Base-by-base conservation (phyloP, 1,140 invertebrate species). In the Latrodectus geometricus region DNA sequence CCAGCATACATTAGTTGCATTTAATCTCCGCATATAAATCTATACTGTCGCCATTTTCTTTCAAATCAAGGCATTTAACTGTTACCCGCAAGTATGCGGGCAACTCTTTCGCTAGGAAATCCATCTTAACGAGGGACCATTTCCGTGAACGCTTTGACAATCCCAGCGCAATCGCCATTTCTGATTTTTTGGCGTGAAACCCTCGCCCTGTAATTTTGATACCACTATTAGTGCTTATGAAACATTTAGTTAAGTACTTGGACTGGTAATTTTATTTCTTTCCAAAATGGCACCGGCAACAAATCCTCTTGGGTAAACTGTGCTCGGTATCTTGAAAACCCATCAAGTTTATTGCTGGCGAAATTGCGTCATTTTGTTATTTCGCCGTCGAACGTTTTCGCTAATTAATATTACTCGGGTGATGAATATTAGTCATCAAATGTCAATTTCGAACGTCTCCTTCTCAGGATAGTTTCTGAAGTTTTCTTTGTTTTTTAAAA, bases 401-500 rank as follows among this genome's bases (percentile, higher is more conserved):
- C 74, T 84, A 76, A 84, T 84, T 84, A 84, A 84, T 84, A 84
- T 84, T 75, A 68, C 82, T 15, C 17, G 35, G 49, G 56, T 84
- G 82, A 84, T 84, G 82, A 84, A 84, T 84, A 84, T 84, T 75
- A 76, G 73, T 76, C 82, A 84, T 84, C 76, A 84, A 84, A 75
- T 8, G 73, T 56, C 73, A 76, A 84, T 84, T 76, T 68, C 73
- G 48, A 76, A 61, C 17, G 54, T 61, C 17, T 61, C 54, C 54
- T 11, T 61, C 54, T 8, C 54, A 3, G 35, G 35, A 35, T 35
- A 35, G 35, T 35, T 35, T 35, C 35, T 35, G 35, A 35, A 35
- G 35, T 35, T 35, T 35, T 35, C 35, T 35, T 35, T 8, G 54
- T 17, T 17, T 61, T 61, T 17, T 4, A 61, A 61, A 61, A 61